Base-by-base conservation (phyloP, 2,888 invertebrate genomes). In the Carterocephalus palaemon region DNA sequence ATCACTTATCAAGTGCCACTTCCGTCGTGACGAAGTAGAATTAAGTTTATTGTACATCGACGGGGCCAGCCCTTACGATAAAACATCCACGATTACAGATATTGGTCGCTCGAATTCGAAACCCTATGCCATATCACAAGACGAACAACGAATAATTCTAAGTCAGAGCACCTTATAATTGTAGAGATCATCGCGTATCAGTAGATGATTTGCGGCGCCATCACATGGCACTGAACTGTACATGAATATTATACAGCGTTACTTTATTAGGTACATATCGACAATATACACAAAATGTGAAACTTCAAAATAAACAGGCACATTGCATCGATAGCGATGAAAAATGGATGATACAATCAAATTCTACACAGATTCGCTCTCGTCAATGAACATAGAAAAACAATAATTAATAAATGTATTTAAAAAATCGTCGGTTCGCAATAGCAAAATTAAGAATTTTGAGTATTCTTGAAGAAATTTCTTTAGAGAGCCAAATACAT, bases 111-210 rank as follows among this genome's bases (percentile, higher is more conserved):
- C 77, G 63, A 69, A 73, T 73, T 75, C 69, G 66, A 72, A 71
- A 73, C 69, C 70, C 69, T 77, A 76, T 60, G 64, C 64, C 72
- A 69, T 71, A 83, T 83, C 84, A 83, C 83, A 81, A 77, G 78
- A 78, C 72, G 71, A 74, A 73, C 74, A 77, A 73, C 71, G 72
- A 78, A 78, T 82, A 78, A 77, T 76, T 75, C 81, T 84, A 85
- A 75, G 70, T 80, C 78, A 83, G 85, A 88, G 88, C 87, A 88
- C 87, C 87, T 86, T 84, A 84, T 81, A 85, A 87, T 86, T 84
- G 85, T 86, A 87, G 86, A 87, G 84, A 87, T 87, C 86, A 84
- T 78, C 74, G 72, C 76, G 74, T 64, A 75, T 68, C 70, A 58
- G 67, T 65, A 72, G 71, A 74, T 73, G 76, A 73, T 67, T 68